Percentiles rank a stretch among this genome's conserved stretches.
Conservation (phyloP, 2,888 invertebrate species). For the Hydropsyche betteni region DNA sequence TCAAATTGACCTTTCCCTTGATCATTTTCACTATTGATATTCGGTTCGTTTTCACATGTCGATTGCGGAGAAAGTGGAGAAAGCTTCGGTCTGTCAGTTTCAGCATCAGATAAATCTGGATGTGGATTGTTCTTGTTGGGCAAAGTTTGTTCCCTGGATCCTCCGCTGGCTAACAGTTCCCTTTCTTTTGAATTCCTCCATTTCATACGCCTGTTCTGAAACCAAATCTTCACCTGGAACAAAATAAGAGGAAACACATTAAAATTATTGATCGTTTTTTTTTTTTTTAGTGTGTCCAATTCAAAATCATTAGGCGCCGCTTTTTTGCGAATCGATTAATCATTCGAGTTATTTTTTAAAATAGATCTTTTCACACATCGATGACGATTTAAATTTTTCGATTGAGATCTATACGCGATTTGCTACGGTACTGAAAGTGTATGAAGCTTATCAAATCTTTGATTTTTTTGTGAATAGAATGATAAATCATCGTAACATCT, state of each 20-base stretch:
- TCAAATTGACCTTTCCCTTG: slow-evolving; percentile 55
- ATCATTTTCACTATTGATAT: slow-evolving; percentile 53
- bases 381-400: background rate
- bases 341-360: slow-evolving; percentile 5
- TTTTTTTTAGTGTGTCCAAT: slow-evolving; percentile 2
- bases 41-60: slow-evolving; percentile 54
- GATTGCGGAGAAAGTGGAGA: slow-evolving; percentile 68
- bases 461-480: too few species aligned
- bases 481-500: background rate
- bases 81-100: slow-evolving; percentile 78
- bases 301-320: slow-evolving; percentile 19
- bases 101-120: slow-evolving; percentile 91
- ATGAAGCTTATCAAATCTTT: too few species aligned
- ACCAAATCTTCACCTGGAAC: slow-evolving; percentile 75
- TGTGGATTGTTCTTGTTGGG: slow-evolving; percentile 97
- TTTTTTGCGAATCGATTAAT: slow-evolving; percentile 22
- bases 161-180: slow-evolving; percentile 91
- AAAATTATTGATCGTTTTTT: background rate
- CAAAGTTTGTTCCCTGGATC: slow-evolving; percentile 92
- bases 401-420: slow-evolving; percentile 2
- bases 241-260: slow-evolving; percentile 31
- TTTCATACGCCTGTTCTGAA: slow-evolving; percentile 98
- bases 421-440: too few species aligned
- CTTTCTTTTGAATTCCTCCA: slow-evolving; percentile 98
- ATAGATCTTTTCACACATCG: too few species aligned